Conservation (phyloP, 2,113 vertebrate species). For the Halichoerus grypus region DNA sequence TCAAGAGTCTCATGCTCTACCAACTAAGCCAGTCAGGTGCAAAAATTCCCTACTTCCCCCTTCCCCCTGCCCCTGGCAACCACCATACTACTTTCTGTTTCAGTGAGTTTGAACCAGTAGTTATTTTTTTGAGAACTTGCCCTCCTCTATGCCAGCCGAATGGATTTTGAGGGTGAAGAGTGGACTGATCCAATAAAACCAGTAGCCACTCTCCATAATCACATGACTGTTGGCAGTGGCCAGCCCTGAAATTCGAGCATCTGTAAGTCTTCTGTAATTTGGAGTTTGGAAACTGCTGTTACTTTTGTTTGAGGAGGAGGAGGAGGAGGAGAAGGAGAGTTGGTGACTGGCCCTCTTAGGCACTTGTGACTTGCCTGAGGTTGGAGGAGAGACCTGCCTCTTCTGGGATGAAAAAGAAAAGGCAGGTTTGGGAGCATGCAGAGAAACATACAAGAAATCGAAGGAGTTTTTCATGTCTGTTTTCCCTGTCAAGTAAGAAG, state of each 20-base stretch:
- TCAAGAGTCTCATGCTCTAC: background rate
- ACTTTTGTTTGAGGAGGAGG: background rate
- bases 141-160: background rate
- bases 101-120: background rate
- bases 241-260: background rate
- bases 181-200: background rate
- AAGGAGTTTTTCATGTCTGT: background rate
- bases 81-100: slow-evolving; percentile 22
- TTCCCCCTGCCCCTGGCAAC: background rate
- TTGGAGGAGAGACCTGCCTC: background rate
- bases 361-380: background rate
- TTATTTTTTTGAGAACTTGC: slow-evolving; percentile 1
- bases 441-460: background rate
- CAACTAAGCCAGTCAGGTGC: background rate
- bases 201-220: background rate
- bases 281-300: background rate
- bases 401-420: background rate
- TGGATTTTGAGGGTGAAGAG: slow-evolving; percentile 1
- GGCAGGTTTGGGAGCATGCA: background rate
- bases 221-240: background rate
- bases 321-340: background rate
- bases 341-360: background rate
- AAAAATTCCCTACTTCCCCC: background rate
- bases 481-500: background rate
- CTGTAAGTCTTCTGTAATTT: background rate